Conservation (phyloP, 2,888 invertebrate genomes). For the Tyria jacobaeae region DNA sequence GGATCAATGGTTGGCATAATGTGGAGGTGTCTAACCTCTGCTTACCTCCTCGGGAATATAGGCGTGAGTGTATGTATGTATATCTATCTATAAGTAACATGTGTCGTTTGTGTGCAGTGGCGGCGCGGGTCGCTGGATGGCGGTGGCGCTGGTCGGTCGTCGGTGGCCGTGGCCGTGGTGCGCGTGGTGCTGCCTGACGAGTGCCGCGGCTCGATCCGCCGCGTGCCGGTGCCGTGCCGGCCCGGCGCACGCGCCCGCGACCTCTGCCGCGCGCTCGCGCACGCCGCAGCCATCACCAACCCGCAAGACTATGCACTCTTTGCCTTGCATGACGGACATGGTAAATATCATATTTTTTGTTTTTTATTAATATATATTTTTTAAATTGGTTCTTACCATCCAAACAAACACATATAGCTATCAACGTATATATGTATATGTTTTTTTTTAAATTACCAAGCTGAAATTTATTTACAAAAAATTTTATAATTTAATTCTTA, state of each 20-base stretch:
- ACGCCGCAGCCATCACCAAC: constrained; percentile 97
- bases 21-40: too few relatives aligned
- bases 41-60: too few relatives aligned
- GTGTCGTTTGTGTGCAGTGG: constrained; percentile 62
- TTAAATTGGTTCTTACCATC: too few relatives aligned
- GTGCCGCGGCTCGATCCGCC: constrained; percentile 95
- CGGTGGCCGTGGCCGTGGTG: constrained; percentile 87
- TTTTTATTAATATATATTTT: too few relatives aligned
- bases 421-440: too few relatives aligned
- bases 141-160: constrained; percentile 47
- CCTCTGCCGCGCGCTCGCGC: constrained; percentile 97
- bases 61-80: too few relatives aligned
- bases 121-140: constrained; percentile 82
- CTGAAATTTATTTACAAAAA: too few relatives aligned
- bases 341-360: constrained; percentile 79
- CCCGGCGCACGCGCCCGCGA: constrained; percentile 97
- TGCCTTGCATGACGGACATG: constrained; percentile 95
- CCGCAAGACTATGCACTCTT: constrained; percentile 98
- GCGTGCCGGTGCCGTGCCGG: constrained; percentile 96
- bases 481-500: constrained; percentile 14
- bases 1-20: too few relatives aligned
- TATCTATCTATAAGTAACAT: not conserved
- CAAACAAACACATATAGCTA: too few relatives aligned
- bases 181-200: constrained; percentile 98
- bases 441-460: too few relatives aligned